phyloP scores from a whole-genome alignment of 1,140 invertebrate species.

The Panagrolaimus sp. region DNA sequence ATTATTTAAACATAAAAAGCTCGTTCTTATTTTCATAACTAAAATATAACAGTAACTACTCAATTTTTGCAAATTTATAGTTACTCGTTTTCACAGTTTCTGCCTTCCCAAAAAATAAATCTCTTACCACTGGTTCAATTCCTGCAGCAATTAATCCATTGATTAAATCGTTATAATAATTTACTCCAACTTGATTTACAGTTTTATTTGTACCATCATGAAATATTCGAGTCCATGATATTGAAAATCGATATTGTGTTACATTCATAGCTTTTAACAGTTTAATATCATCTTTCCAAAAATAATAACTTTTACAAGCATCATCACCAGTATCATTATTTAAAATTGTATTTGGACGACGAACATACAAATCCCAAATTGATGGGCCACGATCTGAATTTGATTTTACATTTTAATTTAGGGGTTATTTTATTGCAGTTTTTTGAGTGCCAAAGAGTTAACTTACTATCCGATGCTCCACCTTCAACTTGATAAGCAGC shows the following conservation, averaged over 20 bases:
- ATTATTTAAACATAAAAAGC: no score
- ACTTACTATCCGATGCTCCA: conserved; percentile 15
- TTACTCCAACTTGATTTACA: conserved; percentile 66
- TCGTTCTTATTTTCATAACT: no score
- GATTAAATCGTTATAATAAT: conserved; percentile 68
- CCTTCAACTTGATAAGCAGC: conserved; percentile 61
- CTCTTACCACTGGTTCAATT: conserved; percentile 63
- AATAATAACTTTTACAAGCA: conserved; percentile 36
- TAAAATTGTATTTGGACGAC: conserved; percentile 19
- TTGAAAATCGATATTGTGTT: conserved; percentile 67
- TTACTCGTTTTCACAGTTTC: background rate
- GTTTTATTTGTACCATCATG: conserved; percentile 63
- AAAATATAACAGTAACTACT: no score
- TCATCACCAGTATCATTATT: conserved; percentile 33
- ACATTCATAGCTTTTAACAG: conserved; percentile 33
- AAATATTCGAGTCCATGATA: conserved; percentile 68
- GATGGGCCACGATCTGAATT: conserved; percentile 39
- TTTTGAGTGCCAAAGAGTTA: background rate
- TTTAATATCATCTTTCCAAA: conserved; percentile 40
- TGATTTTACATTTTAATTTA: conserved; percentile 1
- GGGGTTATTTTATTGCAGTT: background rate
- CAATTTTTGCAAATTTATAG: no score
- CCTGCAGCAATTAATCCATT: conserved; percentile 64
- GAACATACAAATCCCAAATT: conserved; percentile 40
- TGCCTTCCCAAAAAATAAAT: background rate